These are phyloP conservation scores for Arvicanthis niloticus DNA, from an alignment of 2,113 vertebrate genomes.

Conservation along the genomic window DNA sequence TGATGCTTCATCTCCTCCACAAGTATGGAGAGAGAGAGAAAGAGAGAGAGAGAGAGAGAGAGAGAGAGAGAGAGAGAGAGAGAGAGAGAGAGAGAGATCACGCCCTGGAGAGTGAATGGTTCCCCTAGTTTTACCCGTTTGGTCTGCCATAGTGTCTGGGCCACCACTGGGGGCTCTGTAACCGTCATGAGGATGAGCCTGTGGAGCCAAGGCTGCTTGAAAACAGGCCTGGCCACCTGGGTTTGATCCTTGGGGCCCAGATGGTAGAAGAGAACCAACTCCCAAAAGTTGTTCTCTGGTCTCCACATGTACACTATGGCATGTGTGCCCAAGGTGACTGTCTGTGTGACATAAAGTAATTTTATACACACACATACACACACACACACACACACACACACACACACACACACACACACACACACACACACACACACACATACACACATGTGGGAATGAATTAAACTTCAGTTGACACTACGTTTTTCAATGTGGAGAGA, in stretches of 20 bases:
- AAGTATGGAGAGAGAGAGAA: too few species aligned
- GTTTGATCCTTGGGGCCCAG: neutral
- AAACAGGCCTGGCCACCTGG: too few species aligned
- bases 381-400: too few species aligned
- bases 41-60: too few species aligned
- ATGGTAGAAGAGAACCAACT: neutral
- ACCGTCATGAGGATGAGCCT: rapidly evolving
- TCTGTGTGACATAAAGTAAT: neutral
- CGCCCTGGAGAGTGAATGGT: neutral
- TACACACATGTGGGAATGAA: neutral
- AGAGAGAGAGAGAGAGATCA: neutral
- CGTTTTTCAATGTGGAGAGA: neutral
- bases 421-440: too few species aligned
- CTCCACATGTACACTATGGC: neutral
- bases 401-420: too few species aligned
- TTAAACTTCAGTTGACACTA: neutral
- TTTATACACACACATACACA: too few species aligned
- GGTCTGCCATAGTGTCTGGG: neutral
- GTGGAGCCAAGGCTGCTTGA: too few species aligned
- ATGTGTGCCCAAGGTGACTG: neutral
- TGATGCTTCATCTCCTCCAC: rapidly evolving
- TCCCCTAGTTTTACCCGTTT: too few species aligned
- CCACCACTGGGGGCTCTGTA: neutral
- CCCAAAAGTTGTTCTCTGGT: neutral
- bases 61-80: too few species aligned